phyloP scores from a whole-genome alignment of 37 sponge, comb jelly and placozoan genomes.

The Ianthella basta region DNA sequence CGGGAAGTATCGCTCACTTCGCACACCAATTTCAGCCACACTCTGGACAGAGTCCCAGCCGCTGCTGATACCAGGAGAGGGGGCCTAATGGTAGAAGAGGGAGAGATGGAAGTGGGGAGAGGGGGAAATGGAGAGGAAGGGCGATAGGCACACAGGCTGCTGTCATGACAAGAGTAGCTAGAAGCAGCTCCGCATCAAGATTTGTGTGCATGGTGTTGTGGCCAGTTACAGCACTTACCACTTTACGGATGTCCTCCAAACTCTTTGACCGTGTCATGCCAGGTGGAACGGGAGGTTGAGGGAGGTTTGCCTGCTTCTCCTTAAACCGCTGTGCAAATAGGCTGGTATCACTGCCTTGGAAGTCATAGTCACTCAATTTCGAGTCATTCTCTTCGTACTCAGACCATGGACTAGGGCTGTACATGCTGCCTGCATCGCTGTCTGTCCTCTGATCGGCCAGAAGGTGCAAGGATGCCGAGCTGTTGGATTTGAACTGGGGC shows the following conservation, averaged over 20 bases:
- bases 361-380: neutral
- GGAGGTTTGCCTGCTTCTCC: neutral
- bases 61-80: neutral
- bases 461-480: slow-evolving; percentile 18
- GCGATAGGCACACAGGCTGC: too few relatives aligned
- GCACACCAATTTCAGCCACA: neutral
- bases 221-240: neutral
- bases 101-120: too few relatives aligned
- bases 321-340: neutral
- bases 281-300: neutral
- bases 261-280: neutral
- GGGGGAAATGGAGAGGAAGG: too few relatives aligned
- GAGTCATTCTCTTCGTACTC: neutral
- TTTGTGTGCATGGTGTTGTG: too few relatives aligned
- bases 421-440: neutral
- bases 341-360: slow-evolving; percentile 19
- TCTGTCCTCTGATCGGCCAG: neutral
- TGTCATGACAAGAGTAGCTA: too few relatives aligned
- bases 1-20: neutral
- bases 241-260: slow-evolving; percentile 20
- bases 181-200: too few relatives aligned
- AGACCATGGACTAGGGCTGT: slow-evolving; percentile 10
- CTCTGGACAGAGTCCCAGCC: slow-evolving; percentile 6
- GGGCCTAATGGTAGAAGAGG: neutral
- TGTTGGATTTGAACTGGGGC: neutral